Evolutionary conservation across 2,797 vertebrate genomes (phyloP).

Genomic region (Leontocebus nigricollis): DNA sequence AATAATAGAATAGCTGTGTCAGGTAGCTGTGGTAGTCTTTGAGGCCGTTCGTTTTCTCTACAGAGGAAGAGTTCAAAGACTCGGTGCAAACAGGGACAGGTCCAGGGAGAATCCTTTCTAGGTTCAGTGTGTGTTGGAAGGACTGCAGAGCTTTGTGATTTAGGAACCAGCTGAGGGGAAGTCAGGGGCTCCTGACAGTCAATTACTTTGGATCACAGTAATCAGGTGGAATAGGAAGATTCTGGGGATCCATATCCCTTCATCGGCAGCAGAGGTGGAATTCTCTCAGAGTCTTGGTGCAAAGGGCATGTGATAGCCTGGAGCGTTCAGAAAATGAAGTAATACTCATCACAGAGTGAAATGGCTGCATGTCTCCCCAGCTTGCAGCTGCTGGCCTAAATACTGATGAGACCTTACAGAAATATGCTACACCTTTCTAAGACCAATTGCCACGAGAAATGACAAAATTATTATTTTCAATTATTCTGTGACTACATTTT

Average conservation of each 20-base stretch:
- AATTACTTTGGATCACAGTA: background rate
- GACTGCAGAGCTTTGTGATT: background rate
- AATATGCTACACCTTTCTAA: background rate
- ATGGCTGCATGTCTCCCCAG: accelerated
- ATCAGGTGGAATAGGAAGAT: background rate
- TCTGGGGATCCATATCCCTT: background rate
- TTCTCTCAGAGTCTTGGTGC: background rate
- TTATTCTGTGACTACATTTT: background rate
- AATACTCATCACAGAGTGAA: background rate
- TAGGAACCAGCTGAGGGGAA: background rate
- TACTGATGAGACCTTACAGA: background rate
- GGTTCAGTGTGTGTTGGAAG: background rate
- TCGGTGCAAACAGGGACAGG: background rate
- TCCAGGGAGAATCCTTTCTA: background rate
- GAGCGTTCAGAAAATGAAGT: background rate
- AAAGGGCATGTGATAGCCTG: background rate
- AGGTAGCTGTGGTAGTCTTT: accelerated
- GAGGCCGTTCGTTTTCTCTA: background rate
- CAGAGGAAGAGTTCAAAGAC: background rate
- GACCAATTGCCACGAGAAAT: background rate
- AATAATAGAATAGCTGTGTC: background rate
- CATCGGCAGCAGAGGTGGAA: background rate
- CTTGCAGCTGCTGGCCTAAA: background rate
- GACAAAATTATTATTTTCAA: background rate
- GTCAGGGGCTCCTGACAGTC: accelerated